These are phyloP conservation scores for Pteropus rufus DNA, from an alignment of 2,797 vertebrate species.

Conservation along the genomic window DNA sequence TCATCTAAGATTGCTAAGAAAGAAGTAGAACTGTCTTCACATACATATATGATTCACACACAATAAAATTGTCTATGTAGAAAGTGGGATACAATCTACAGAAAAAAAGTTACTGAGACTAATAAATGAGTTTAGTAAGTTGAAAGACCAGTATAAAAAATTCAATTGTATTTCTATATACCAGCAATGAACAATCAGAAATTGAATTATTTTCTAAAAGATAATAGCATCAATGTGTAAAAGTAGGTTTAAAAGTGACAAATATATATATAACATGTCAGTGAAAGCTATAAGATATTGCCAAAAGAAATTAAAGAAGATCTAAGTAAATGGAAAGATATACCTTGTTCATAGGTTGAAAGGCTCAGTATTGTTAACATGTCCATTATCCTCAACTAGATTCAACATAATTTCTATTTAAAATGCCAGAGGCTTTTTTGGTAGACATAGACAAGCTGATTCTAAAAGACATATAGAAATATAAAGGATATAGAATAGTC, in stretches of 20 bases:
- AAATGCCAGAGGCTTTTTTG: background rate
- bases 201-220: background rate
- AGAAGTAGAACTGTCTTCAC: background rate
- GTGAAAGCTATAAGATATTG: background rate
- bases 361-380: background rate
- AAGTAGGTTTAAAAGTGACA: background rate
- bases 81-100: background rate
- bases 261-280: background rate
- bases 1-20: background rate
- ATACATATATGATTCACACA: background rate
- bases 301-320: background rate
- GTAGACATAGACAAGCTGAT: background rate
- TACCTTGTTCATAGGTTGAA: background rate
- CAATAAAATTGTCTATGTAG: background rate
- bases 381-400: background rate
- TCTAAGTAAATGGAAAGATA: background rate
- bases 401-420: background rate
- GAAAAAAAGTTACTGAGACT: background rate
- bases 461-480: conserved; percentile 29
- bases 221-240: background rate
- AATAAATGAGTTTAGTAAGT: background rate
- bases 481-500: background rate
- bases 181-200: background rate
- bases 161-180: background rate
- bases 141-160: background rate